Base-by-base conservation (phyloP, 2,113 vertebrate genomes). In the Leucopternis melanops region DNA sequence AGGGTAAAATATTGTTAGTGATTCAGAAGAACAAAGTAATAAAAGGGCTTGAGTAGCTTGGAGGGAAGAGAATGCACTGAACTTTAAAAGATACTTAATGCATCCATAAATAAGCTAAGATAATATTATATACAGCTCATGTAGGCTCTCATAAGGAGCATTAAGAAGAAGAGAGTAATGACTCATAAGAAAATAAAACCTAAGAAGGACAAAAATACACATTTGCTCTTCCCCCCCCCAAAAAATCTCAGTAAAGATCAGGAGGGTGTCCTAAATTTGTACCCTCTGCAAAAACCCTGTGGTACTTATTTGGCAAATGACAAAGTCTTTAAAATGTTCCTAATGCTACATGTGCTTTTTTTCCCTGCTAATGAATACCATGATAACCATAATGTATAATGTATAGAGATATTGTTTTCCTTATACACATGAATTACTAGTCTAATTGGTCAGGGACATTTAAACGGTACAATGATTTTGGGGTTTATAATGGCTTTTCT, bases 41-140 rank as follows among this genome's bases (percentile, higher is more conserved):
- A 90, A 94, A 96, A 93, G 84, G 66, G 66, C 87, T 92, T 94
- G 78, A 90, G 90, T 93, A 93, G 66, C 92, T 94, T 88, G 40
- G 62, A 92, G 92, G 85, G 49, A 80, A 94, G 49, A 59, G 31
- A 92, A 95, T 50, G 66, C 85, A 90, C 45, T 93, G 92, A 94
- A 94, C 93, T 93, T 94, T 94, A 83, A 75, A 91, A 95, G 77
- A 86, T 72, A 91, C 74, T 93, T 97, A 95, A 96, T 95, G 78
- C 45, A 85, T 82, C 90, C 78, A 82, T 97, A 97, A 96, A 96
- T 95, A 95, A 96, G 70, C 66, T 65, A 87, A 87, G 57, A 94
- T 72, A 91, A 52, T 93, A 61, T 85, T 87, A 84, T 88, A 75
- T 71, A 88, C 67, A 91, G 74, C 36, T 95, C 36, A 32, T 57